Evolutionary conservation across 2,797 vertebrate species (phyloP).

Genomic region (Graptemys geographica): DNA sequence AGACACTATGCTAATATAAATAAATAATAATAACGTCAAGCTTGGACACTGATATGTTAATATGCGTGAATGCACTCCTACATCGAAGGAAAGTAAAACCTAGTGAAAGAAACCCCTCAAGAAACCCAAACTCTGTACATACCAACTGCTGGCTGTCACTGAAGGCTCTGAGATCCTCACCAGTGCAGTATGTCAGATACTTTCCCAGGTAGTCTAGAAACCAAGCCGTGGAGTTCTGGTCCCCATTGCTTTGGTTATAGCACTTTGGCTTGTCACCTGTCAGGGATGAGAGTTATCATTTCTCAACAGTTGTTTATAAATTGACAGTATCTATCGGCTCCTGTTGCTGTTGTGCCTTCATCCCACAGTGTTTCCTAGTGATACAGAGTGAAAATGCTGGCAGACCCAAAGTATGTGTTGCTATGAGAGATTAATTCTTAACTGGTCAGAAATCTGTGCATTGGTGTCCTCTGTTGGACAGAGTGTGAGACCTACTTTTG

Average conservation of each 20-base stretch:
- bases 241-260: not conserved
- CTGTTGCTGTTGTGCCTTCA: too few relatives aligned
- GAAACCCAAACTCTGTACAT: not conserved
- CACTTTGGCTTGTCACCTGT: conserved; percentile 31
- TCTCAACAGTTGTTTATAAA: not conserved
- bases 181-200: not conserved
- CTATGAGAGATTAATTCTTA: not conserved
- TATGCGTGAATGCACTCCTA: too few relatives aligned
- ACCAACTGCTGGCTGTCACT: conserved; percentile 5
- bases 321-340: rapidly evolving
- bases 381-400: too few relatives aligned
- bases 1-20: not conserved
- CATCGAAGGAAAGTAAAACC: not conserved
- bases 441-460: not conserved
- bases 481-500: not conserved
- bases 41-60: not conserved
- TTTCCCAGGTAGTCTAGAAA: conserved; percentile 2
- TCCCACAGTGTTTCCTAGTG: too few relatives aligned
- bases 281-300: not conserved
- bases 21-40: not conserved
- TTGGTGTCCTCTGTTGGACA: not conserved
- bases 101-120: not conserved
- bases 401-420: not conserved
- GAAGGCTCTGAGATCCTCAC: conserved; percentile 14
- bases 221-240: conserved; percentile 4